phyloP scores from a whole-genome alignment of 2,113 vertebrate genomes.

The Corvus moneduloides region DNA sequence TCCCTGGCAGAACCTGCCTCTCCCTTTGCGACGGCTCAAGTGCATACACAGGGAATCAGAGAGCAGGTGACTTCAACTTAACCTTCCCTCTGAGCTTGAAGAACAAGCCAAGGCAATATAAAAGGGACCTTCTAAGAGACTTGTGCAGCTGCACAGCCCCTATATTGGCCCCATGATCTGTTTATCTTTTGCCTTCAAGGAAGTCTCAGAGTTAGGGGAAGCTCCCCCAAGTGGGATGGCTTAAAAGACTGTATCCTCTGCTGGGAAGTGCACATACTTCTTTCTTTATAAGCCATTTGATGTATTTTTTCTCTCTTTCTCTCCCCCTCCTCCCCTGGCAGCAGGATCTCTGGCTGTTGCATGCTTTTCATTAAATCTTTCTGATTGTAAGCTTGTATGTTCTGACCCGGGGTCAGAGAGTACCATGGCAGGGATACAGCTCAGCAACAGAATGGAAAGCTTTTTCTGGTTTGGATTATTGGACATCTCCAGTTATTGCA shows the following conservation, averaged over 20 bases:
- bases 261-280: slow-evolving; percentile 4
- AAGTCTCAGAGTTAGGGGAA: slow-evolving; percentile 18
- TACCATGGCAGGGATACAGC: background rate
- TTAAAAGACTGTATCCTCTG: slow-evolving; percentile 15
- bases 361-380: slow-evolving; percentile 58
- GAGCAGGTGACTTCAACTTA: slow-evolving; percentile 59
- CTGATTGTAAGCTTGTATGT: slow-evolving; percentile 20
- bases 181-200: slow-evolving; percentile 59
- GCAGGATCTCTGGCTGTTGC: slow-evolving; percentile 1
- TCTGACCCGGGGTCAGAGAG: slow-evolving; percentile 38
- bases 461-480: slow-evolving; percentile 33
- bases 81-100: slow-evolving; percentile 41
- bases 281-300: slow-evolving; percentile 17
- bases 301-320: background rate
- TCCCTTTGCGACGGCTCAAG: background rate
- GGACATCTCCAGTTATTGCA: background rate
- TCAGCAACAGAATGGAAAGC: background rate
- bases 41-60: background rate
- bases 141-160: slow-evolving; percentile 55
- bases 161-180: slow-evolving; percentile 40
- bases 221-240: slow-evolving; percentile 7
- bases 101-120: slow-evolving; percentile 35
- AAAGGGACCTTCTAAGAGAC: slow-evolving; percentile 30
- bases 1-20: background rate
- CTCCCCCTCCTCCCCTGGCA: background rate